Base-by-base conservation (phyloP, 2,888 invertebrate genomes). In the Lottia gigantea region DNA sequence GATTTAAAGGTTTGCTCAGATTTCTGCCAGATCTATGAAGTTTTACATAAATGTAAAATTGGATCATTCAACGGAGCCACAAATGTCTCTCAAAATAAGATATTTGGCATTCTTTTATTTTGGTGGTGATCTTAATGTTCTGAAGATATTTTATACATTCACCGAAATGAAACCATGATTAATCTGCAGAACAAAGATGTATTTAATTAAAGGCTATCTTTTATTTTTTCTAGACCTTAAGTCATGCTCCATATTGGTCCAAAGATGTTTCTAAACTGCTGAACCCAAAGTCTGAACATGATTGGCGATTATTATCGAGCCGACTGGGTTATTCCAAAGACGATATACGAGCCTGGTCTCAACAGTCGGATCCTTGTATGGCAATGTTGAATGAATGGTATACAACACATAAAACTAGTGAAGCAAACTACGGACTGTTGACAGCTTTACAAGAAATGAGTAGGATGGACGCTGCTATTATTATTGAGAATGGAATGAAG, bases 341-440 rank as follows among this genome's bases (percentile, higher is more conserved):
- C 68, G 87, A 87, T 75, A 82, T 87, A 26, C 75, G 82, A 70
- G 82, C 77, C 23, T 87, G 86, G 86, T 82, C 85, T 2, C 83
- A 81, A 61, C 85, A 85, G 66, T 68, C 82, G 26, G 86, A 87
- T 71, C 87, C 87, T 3, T 86, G 85, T 70, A 83, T 87, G 85
- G 79, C 83, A 12, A 68, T 87, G 74, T 76, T 88, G 16, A 84
- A 82, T 76, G 86, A 87, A 72, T 88, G 86, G 86, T 88, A 83
- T 72, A 81, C 86, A 66, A 84, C 82, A 15, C 83, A 85, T 72
- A 87, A 84, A 72, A 85, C 84, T 12, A 80, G 83, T 66, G 87
- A 87, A 71, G 84, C 84, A 16, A 80, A 76, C 7, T 73, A 75
- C 67, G 86, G 80, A 25, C 76, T 88, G 14, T 74, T 86, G 61